Percentiles rank a stretch among this genome's conserved stretches.
Conservation (phyloP, 2,797 vertebrate genomes). For the Tauraco hartlaubi region DNA sequence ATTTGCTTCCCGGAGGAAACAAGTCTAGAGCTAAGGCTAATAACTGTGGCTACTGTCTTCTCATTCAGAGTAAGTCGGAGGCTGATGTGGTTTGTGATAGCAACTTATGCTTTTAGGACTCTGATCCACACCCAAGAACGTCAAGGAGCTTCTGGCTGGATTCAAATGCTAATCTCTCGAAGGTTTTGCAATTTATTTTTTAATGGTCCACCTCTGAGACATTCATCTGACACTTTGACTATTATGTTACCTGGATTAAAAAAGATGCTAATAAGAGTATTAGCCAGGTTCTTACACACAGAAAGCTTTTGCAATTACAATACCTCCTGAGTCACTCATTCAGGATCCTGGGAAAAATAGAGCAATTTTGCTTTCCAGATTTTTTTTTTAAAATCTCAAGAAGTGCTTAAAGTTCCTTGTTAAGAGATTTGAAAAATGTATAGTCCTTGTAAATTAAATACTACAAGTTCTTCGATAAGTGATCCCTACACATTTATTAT, state of each 20-base stretch:
- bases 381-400: background rate
- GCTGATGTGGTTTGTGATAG: constrained; percentile 39
- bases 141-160: constrained; percentile 72
- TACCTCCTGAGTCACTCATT: constrained; percentile 68
- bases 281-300: constrained; percentile 70
- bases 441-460: constrained; percentile 76
- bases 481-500: constrained; percentile 80
- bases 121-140: constrained; percentile 57
- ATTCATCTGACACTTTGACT: constrained; percentile 70
- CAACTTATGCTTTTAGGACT: constrained; percentile 38
- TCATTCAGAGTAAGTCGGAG: constrained; percentile 44
- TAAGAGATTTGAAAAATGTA: constrained; percentile 70
- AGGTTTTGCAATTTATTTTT: constrained; percentile 80
- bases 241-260: constrained; percentile 79
- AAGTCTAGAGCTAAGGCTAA: constrained; percentile 2
- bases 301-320: constrained; percentile 74
- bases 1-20: constrained; percentile 24
- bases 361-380: constrained; percentile 29
- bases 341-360: constrained; percentile 50
- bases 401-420: constrained; percentile 64
- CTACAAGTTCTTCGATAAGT: constrained; percentile 67
- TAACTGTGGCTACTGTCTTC: constrained; percentile 27
- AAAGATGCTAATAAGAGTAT: constrained; percentile 76
- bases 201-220: constrained; percentile 81
- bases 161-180: constrained; percentile 76